A percentile compares a stretch with the other conserved stretches of the same genome.
Evolutionary conservation across 2,113 vertebrate genomes (phyloP).

Genomic region (Pycnonotus jocosus): DNA sequence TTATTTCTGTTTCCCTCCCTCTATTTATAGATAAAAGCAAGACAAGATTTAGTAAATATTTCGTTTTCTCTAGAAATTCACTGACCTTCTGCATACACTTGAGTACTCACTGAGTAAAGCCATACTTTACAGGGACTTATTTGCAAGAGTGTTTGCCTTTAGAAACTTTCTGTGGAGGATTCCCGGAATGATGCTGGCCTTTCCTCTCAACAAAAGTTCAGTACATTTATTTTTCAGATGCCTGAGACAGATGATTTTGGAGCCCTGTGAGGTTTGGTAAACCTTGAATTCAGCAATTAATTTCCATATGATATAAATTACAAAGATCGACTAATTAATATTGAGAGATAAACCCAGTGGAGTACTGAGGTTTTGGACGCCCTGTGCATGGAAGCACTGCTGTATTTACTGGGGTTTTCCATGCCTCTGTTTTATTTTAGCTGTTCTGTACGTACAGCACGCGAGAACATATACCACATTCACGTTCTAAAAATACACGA

Average conservation of each 20-base stretch:
- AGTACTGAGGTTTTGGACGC: background rate
- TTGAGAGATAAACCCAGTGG: background rate
- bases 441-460: background rate
- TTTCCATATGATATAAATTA: background rate
- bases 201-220: conserved; percentile 52
- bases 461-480: background rate
- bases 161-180: conserved; percentile 21
- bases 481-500: conserved; percentile 9
- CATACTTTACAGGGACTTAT: background rate
- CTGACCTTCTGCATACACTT: background rate
- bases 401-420: conserved; percentile 10
- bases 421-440: background rate
- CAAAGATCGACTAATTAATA: background rate
- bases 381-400: background rate
- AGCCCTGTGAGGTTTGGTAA: background rate
- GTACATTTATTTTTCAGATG: background rate
- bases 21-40: background rate
- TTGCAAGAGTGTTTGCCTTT: background rate
- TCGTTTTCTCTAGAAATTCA: background rate
- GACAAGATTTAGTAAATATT: background rate
- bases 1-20: background rate
- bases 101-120: background rate
- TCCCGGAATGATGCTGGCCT: conserved; percentile 28
- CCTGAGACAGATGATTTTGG: conserved; percentile 19
- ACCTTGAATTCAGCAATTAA: background rate